Evolutionary conservation across 2,113 vertebrate species (phyloP).

Genomic region (Orcinus orca): DNA sequence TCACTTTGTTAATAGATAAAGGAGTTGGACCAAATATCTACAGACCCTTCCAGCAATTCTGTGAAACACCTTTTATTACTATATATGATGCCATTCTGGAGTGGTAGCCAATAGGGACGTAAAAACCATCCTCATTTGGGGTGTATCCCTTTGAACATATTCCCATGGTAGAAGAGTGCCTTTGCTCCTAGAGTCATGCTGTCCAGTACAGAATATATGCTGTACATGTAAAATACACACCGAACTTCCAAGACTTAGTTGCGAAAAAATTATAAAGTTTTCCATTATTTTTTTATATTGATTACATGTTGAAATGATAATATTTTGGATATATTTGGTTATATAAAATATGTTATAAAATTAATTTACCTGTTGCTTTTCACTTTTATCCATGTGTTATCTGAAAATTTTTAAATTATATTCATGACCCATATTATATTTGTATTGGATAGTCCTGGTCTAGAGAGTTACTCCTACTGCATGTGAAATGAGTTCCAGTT

Average conservation of each 20-base stretch:
- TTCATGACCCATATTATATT: neutral
- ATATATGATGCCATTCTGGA: neutral
- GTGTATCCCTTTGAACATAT: neutral
- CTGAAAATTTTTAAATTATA: neutral
- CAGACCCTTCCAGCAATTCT: neutral
- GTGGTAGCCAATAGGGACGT: neutral
- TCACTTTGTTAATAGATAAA: neutral
- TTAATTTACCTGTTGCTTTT: neutral
- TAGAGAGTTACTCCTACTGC: neutral
- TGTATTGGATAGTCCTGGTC: neutral
- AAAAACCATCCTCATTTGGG: neutral
- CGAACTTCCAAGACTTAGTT: neutral
- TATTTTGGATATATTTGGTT: neutral
- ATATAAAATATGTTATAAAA: neutral
- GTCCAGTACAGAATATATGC: neutral
- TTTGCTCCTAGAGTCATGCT: neutral
- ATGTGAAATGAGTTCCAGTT: neutral
- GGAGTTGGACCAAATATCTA: neutral
- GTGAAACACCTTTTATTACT: neutral
- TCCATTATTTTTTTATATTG: neutral
- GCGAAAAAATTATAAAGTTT: neutral
- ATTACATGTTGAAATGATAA: neutral
- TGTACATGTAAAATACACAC: neutral
- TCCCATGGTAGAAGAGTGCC: neutral
- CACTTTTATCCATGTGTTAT: neutral